Conservation (phyloP, 2,797 vertebrate species). For the Leontopithecus rosalia region DNA sequence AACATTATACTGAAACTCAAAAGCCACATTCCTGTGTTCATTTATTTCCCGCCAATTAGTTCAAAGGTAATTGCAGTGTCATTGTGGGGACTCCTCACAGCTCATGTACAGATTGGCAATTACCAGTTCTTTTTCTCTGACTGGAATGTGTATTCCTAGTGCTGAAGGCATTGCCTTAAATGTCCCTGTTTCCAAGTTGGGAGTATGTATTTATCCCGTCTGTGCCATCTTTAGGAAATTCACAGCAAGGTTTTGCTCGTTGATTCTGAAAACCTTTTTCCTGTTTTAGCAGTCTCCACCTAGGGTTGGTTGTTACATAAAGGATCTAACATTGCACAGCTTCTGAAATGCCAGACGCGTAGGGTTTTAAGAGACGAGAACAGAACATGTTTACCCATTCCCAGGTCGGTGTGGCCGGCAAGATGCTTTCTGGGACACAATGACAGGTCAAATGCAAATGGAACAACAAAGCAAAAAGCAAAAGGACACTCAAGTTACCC, state of each 20-base stretch:
- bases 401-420: neutral
- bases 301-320: neutral
- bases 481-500: neutral
- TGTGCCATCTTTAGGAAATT: neutral
- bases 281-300: neutral
- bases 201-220: neutral
- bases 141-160: neutral
- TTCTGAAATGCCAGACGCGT: neutral
- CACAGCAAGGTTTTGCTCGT: neutral
- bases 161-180: neutral
- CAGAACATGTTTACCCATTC: neutral
- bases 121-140: neutral
- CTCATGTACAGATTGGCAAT: too few species aligned
- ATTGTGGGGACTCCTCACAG: rapidly evolving
- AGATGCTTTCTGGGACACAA: neutral
- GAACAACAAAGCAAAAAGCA: neutral
- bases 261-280: neutral
- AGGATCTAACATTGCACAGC: neutral
- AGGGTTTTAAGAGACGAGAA: neutral
- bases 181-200: neutral
- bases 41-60: neutral
- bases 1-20: neutral
- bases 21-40: neutral
- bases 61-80: neutral
- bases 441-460: neutral